phyloP scores from a whole-genome alignment of 2,797 vertebrate genomes.

The Pangasius krempfi region DNA sequence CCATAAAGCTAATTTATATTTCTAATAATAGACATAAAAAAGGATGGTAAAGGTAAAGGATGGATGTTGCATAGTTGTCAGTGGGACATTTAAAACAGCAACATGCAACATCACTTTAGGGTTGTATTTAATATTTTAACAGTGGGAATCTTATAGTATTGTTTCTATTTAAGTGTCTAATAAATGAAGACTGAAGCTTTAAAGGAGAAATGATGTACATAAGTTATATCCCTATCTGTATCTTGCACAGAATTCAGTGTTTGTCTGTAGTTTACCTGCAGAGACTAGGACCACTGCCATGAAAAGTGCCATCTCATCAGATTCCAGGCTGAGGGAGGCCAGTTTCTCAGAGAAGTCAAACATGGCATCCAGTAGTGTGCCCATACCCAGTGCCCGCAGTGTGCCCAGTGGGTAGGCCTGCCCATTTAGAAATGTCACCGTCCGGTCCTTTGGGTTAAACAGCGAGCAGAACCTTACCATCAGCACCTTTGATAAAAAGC shows the following conservation, averaged over 20 bases:
- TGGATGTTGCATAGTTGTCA: not conserved
- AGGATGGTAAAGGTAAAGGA: not conserved
- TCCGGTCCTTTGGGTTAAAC: constrained; percentile 75
- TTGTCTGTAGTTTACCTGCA: constrained; percentile 71
- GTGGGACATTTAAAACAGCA: not conserved
- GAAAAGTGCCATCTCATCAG: constrained; percentile 83
- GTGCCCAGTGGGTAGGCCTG: constrained; percentile 74
- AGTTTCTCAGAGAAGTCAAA: constrained; percentile 82
- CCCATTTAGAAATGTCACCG: constrained; percentile 79
- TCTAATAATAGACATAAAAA: not conserved
- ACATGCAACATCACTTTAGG: not conserved
- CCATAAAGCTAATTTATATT: not conserved
- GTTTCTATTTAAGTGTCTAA: not conserved
- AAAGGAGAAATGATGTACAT: not conserved
- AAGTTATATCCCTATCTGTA: not conserved
- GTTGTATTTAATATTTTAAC: not conserved
- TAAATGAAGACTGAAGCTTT: not conserved
- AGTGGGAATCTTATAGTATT: not conserved
- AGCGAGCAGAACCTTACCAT: constrained; percentile 82
- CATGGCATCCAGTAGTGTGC: constrained; percentile 77
- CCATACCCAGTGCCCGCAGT: constrained; percentile 76
- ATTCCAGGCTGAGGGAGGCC: constrained; percentile 74
- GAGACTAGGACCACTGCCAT: constrained; percentile 83
- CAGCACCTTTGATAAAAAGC: constrained; percentile 67
- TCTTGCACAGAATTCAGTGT: not conserved